A percentile compares a stretch with the other conserved stretches of the same genome.
phyloP scores from a whole-genome alignment of 2,113 vertebrate species.

The Aramus guarauna region DNA sequence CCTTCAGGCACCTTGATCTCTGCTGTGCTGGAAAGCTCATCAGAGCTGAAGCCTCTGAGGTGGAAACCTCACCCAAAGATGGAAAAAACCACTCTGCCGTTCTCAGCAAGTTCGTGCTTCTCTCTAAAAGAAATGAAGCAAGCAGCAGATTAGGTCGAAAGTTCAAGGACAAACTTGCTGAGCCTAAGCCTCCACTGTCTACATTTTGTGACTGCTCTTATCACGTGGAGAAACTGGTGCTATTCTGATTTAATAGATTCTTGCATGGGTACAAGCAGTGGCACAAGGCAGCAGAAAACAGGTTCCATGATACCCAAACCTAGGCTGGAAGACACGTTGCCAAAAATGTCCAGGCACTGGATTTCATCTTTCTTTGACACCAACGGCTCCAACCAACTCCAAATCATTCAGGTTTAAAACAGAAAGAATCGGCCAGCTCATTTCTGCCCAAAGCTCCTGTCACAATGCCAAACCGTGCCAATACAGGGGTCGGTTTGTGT shows the following conservation, averaged over 20 bases:
- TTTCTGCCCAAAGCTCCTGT: neutral
- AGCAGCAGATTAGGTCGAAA: neutral
- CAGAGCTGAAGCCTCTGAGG: constrained; percentile 75
- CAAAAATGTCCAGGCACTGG: neutral
- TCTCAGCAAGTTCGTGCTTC: neutral
- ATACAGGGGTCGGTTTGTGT: neutral
- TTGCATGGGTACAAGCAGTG: neutral
- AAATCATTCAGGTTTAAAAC: neutral
- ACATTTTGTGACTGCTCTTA: neutral
- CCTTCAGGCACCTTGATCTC: constrained; percentile 18
- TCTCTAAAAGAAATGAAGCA: neutral
- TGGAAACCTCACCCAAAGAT: constrained; percentile 46
- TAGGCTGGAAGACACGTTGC: neutral
- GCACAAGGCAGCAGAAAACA: neutral
- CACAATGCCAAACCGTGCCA: neutral
- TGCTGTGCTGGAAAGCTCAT: constrained; percentile 69
- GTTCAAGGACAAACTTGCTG: neutral
- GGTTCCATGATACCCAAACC: neutral
- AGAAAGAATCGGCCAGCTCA: neutral
- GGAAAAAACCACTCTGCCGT: neutral
- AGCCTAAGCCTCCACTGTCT: neutral
- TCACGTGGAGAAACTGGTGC: neutral
- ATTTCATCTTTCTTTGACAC: neutral
- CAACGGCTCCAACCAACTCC: neutral
- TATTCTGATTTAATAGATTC: neutral